Evolutionary conservation across 2,113 vertebrate species (phyloP).

Genomic region (Reinhardtius hippoglossoides): DNA sequence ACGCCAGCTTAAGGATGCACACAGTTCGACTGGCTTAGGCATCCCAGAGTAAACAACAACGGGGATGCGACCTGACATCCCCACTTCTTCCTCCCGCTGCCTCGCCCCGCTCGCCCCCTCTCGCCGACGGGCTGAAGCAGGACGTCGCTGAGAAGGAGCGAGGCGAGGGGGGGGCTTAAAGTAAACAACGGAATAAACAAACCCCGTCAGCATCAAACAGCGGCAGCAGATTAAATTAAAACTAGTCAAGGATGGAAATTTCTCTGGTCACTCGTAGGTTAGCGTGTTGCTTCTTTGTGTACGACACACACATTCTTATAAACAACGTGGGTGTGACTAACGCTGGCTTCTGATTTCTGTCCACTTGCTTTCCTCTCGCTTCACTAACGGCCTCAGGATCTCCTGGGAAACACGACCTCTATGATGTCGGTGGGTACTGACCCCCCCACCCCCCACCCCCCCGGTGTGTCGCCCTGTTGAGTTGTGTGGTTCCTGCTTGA

Average conservation of each 20-base stretch:
- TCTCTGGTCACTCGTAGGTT: too few species aligned
- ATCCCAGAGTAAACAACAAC: conserved; percentile 50
- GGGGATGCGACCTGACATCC: conserved; percentile 32
- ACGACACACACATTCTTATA: too few species aligned
- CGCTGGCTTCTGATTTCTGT: conserved; percentile 46
- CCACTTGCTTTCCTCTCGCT: conserved; percentile 41
- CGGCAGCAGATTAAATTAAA: neutral
- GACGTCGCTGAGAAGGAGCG: neutral
- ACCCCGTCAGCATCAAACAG: too few species aligned
- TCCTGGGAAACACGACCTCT: conserved; percentile 77
- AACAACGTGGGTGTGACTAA: conserved; percentile 44
- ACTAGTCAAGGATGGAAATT: too few species aligned
- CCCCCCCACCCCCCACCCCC: too few species aligned
- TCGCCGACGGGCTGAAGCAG: neutral
- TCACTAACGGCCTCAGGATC: conserved; percentile 74
- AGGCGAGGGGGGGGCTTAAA: neutral
- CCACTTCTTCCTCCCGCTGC: neutral
- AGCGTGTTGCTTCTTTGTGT: too few species aligned
- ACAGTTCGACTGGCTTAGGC: conserved; percentile 24
- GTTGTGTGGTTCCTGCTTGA: conserved; percentile 1
- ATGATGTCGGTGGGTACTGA: conserved; percentile 75
- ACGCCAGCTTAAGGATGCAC: conserved; percentile 29
- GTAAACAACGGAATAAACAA: neutral
- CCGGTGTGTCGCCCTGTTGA: neutral
- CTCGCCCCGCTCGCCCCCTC: neutral